Percentiles rank a stretch among this genome's conserved stretches.
phyloP scores from a whole-genome alignment of 2,888 invertebrate species.

The Serripes groenlandicus region DNA sequence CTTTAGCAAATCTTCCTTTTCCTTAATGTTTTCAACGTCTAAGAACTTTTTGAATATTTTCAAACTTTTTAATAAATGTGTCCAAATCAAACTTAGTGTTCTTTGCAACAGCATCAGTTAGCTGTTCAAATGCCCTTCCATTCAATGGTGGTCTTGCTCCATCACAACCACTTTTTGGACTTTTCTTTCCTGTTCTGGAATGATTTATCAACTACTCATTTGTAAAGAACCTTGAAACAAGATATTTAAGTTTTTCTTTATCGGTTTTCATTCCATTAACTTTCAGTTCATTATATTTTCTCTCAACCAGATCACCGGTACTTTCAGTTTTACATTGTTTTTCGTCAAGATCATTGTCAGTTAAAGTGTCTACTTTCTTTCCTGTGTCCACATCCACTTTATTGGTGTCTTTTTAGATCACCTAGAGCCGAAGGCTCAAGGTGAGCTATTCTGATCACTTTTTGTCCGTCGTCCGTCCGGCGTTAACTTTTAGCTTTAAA shows the following conservation, averaged over 20 bases:
- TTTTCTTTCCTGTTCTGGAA: constrained; percentile 32
- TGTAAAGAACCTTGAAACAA: constrained; percentile 24
- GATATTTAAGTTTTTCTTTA: constrained; percentile 35
- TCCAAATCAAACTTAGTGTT: constrained; percentile 16
- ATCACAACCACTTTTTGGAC: constrained; percentile 10
- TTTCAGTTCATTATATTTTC: constrained; percentile 8
- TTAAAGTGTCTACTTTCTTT: constrained; percentile 13
- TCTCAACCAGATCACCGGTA: constrained; percentile 1
- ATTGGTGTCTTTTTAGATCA: neutral
- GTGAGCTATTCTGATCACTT: too few species aligned
- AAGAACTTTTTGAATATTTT: constrained; percentile 34
- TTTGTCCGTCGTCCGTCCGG: too few species aligned
- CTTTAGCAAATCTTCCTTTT: neutral
- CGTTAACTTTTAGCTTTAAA: too few species aligned
- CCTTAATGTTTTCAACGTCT: constrained; percentile 24
- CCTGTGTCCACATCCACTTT: constrained; percentile 5
- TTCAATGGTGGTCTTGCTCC: constrained; percentile 20
- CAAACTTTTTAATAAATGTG: constrained; percentile 32
- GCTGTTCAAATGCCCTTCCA: constrained; percentile 5
- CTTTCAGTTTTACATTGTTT: neutral
- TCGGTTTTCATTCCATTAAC: neutral
- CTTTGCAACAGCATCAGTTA: constrained; percentile 17
- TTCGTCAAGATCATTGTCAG: neutral
- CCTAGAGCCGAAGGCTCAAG: too few species aligned
- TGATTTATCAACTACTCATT: constrained; percentile 25